Conservation (phyloP, 1,140 invertebrate species). For the Limonius californicus region DNA sequence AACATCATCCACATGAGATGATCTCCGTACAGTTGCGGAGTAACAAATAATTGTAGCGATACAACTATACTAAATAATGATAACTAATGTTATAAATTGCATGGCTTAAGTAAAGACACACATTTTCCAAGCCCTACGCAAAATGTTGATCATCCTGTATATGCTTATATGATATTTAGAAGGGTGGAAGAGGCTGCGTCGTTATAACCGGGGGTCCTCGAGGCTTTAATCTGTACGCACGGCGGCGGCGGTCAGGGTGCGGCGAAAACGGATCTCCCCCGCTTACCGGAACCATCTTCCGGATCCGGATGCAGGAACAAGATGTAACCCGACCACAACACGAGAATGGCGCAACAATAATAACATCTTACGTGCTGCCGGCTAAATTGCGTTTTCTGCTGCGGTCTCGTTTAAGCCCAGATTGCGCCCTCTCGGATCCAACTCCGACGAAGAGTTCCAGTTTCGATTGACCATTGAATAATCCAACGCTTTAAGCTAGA, state of each 20-base stretch:
- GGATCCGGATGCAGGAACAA: slow-evolving; percentile 8
- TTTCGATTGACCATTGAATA: neutral
- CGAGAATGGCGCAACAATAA: slow-evolving; percentile 4
- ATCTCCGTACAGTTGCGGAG: no score
- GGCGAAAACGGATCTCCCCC: neutral
- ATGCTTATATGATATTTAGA: no score
- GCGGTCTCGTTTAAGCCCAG: neutral
- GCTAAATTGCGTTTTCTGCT: neutral
- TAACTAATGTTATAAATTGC: no score
- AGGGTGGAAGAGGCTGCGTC: no score
- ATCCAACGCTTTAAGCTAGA: neutral
- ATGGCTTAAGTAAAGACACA: no score
- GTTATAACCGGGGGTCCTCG: no score
- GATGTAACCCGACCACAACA: slow-evolving; percentile 9
- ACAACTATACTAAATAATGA: no score
- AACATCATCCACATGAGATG: no score
- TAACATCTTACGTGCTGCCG: neutral
- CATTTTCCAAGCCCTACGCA: no score
- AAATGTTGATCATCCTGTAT: no score
- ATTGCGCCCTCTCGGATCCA: neutral
- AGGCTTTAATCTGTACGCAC: no score
- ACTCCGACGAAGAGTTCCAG: neutral
- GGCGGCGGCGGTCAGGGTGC: neutral
- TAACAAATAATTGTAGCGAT: no score
- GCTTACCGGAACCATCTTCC: slow-evolving; percentile 10